Percentiles rank a stretch among this genome's conserved stretches.
Conservation (phyloP, 2,888 invertebrate species). For the Harpagoxenus sublaevis region DNA sequence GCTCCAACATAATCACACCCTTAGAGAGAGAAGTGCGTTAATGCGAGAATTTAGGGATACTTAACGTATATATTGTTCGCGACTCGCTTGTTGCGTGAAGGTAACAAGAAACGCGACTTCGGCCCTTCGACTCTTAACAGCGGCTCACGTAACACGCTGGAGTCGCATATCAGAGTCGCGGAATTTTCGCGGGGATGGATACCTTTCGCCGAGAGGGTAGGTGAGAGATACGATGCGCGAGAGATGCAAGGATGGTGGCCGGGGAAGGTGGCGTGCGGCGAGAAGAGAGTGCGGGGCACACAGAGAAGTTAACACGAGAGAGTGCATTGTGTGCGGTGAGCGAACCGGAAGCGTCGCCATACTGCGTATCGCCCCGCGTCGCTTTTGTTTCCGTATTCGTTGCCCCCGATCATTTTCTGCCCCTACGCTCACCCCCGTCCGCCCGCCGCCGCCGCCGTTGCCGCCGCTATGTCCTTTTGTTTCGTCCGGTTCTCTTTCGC, state of each 20-base stretch:
- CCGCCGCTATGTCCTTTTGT: constrained; percentile 62
- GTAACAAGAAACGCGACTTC: constrained; percentile 27
- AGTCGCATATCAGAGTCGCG: constrained; percentile 54
- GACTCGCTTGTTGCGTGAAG: not conserved
- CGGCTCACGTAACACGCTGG: constrained; percentile 48
- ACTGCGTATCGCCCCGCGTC: constrained; percentile 82
- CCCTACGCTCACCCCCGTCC: constrained; percentile 50
- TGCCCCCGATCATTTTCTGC: constrained; percentile 78
- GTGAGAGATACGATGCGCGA: constrained; percentile 62
- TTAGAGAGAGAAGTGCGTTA: not conserved
- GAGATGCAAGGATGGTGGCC: constrained; percentile 35
- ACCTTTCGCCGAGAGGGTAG: constrained; percentile 56
- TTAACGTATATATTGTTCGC: constrained; percentile 2
- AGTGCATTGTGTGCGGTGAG: constrained; percentile 86
- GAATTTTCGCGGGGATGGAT: constrained; percentile 37
- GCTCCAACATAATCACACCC: too few relatives aligned
- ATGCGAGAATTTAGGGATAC: not conserved
- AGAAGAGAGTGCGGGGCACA: constrained; percentile 70
- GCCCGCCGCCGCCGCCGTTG: not conserved
- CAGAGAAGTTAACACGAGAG: constrained; percentile 81
- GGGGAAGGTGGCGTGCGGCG: constrained; percentile 47
- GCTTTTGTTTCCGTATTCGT: constrained; percentile 82
- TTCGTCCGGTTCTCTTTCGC: constrained; percentile 72
- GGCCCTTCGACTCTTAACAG: constrained; percentile 50
- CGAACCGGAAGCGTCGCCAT: constrained; percentile 86